Percentiles rank a stretch among this genome's conserved stretches.
Conservation (phyloP, 2,113 vertebrate species). For the Martes martes region DNA sequence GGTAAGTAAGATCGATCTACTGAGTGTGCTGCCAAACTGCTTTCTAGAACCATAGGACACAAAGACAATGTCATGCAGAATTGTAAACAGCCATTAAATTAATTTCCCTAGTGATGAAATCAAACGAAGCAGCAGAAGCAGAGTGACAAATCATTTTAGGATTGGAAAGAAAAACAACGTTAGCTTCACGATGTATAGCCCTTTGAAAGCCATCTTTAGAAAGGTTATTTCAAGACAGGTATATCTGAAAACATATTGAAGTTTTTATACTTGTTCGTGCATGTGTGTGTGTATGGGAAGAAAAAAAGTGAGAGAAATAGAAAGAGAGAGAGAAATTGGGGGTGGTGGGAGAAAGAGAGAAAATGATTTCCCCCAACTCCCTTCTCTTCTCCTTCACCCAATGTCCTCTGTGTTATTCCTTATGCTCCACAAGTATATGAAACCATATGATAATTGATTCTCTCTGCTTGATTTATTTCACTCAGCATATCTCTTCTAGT, state of each 20-base stretch:
- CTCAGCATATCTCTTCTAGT: too few species aligned
- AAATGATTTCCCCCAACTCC: neutral
- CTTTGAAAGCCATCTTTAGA: conserved; percentile 3
- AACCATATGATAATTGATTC: too few species aligned
- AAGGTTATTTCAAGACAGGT: conserved; percentile 25
- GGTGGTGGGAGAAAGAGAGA: neutral
- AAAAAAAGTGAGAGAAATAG: neutral
- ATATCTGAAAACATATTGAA: neutral
- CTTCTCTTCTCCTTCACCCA: too few species aligned
- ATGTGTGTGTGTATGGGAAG: neutral
- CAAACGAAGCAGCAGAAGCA: neutral
- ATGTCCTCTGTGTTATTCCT: too few species aligned
- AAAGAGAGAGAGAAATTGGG: neutral
- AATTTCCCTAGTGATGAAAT: conserved; percentile 41
- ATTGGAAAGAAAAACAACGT: neutral
- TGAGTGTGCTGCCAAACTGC: neutral
- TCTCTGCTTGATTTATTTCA: too few species aligned
- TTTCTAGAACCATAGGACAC: neutral
- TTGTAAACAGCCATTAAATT: conserved; percentile 4
- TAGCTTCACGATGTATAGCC: neutral
- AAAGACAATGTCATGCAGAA: neutral
- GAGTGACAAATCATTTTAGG: neutral
- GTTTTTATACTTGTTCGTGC: neutral
- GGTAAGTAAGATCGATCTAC: neutral
- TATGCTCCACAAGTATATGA: too few species aligned